Conservation (phyloP, 2,888 invertebrate genomes). For the Chouioia cunea region DNA sequence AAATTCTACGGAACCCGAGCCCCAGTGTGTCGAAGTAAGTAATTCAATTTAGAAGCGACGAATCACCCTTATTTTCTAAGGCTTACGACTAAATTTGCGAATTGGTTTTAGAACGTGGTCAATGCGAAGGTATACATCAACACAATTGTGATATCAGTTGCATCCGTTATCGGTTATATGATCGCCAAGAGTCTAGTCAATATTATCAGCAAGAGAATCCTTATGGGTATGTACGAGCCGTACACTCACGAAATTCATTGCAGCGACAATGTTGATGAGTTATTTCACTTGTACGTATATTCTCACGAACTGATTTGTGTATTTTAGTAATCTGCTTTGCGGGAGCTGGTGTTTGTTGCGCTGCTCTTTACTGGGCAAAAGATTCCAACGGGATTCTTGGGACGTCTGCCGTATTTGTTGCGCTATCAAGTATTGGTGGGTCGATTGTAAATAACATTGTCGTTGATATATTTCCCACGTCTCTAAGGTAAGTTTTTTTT, state of each 20-base stretch:
- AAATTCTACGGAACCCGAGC: slow-evolving; percentile 17
- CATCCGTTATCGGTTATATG: slow-evolving; percentile 75
- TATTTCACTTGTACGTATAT: not conserved
- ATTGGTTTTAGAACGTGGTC: slow-evolving; percentile 56
- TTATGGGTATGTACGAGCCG: slow-evolving; percentile 71
- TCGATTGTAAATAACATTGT: slow-evolving; percentile 70
- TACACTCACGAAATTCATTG: slow-evolving; percentile 14
- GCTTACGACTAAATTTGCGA: not conserved
- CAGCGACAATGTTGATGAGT: too few species aligned
- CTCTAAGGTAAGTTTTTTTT: slow-evolving; percentile 58
- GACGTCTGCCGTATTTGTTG: slow-evolving; percentile 63
- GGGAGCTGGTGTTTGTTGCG: slow-evolving; percentile 63
- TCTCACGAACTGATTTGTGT: not conserved
- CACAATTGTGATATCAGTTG: slow-evolving; percentile 76
- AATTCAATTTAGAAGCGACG: not conserved
- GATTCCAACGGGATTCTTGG: slow-evolving; percentile 60
- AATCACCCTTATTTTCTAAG: not conserved
- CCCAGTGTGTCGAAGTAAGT: slow-evolving; percentile 46
- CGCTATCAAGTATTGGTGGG: slow-evolving; percentile 69
- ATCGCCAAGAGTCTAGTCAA: slow-evolving; percentile 73
- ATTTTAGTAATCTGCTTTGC: slow-evolving; percentile 62
- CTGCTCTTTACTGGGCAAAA: slow-evolving; percentile 64
- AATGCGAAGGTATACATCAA: slow-evolving; percentile 77
- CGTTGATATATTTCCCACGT: slow-evolving; percentile 65
- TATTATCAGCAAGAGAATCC: slow-evolving; percentile 70